Evolutionary conservation across 2,797 vertebrate species (phyloP), one percentile per base, ranked within the genome.

Genomic region (Chelmon rostratus): DNA sequence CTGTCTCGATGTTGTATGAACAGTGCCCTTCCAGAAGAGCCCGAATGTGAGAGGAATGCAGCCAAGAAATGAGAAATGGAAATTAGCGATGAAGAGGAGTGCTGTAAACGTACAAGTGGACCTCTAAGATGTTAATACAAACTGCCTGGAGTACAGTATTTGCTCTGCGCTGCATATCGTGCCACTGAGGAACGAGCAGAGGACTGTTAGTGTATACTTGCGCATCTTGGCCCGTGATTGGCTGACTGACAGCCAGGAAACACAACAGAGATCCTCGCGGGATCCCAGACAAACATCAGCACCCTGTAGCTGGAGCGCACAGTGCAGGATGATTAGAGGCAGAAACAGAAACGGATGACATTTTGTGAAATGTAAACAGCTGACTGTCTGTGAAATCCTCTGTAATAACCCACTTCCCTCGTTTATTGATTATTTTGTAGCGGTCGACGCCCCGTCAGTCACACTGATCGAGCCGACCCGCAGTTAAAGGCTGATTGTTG

Each of bases 381-480:
- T 3, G 25, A 64, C 69, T 53, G 31, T 49, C 56, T 11, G 47
- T 46, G 69, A 65, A 66, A 71, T 31, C 65, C 18, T 76, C 23
- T 65, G 28, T 31, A 31, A 4, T 28, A 31, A 31, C 28, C 28
- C 28, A 31, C 28, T 31, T 31, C 3, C 28, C 28, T 31, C 28
- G 28, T 31, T 31, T 69, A 89, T 87, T 79, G 84, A 89, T 89
- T 83, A 50, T 76, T 64, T 44, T 46, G 53, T 44, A 44, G 46
- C 25, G n/a, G 53, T 28, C 18, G 23, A 59, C 11, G 1, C 40
- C 33, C 59, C 65, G 79, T 79, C 88, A 87, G 80, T 88, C 88
- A 86, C 10, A 3, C 68, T 78, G 84, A 89, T 82, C 65, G 77
- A 86, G 75, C 79, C 77, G 73, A 86, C 75, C 73, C 5, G 12